Conservation (phyloP, 2,113 vertebrate genomes). For the Pomatostomus ruficeps region DNA sequence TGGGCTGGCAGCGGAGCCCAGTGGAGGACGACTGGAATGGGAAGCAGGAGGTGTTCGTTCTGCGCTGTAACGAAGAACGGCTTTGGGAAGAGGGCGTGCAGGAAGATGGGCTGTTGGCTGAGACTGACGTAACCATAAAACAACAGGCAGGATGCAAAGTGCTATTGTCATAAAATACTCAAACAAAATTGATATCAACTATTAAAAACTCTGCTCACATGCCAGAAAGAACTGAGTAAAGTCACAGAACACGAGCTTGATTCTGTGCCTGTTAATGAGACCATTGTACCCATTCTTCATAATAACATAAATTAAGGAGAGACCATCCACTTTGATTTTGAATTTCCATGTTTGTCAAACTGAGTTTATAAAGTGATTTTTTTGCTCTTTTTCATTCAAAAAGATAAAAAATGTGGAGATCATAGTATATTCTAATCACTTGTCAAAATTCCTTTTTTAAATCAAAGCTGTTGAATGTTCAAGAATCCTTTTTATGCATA, state of each 20-base stretch:
- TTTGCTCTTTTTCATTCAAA: background rate
- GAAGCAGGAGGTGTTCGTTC: background rate
- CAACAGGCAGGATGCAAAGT: background rate
- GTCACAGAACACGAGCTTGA: background rate
- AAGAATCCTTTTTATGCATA: background rate
- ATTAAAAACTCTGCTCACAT: background rate
- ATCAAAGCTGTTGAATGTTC: slow-evolving; percentile 28
- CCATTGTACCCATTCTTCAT: background rate
- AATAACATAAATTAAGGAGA: background rate
- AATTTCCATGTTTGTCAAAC: background rate
- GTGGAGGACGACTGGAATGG: background rate
- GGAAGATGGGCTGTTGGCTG: background rate
- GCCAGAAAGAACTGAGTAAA: background rate
- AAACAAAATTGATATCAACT: background rate
- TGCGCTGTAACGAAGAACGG: background rate
- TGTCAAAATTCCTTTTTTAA: slow-evolving; percentile 10
- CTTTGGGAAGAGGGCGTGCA: background rate
- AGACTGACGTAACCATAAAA: background rate
- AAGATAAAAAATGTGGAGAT: background rate
- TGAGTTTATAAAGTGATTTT: background rate
- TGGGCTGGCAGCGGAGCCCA: background rate
- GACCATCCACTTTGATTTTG: background rate
- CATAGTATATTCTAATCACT: background rate
- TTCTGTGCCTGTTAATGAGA: background rate
- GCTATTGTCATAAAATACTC: background rate